These are phyloP conservation scores for Reinhardtius hippoglossoides DNA, from an alignment of 2,113 vertebrate genomes.

Conservation along the genomic window DNA sequence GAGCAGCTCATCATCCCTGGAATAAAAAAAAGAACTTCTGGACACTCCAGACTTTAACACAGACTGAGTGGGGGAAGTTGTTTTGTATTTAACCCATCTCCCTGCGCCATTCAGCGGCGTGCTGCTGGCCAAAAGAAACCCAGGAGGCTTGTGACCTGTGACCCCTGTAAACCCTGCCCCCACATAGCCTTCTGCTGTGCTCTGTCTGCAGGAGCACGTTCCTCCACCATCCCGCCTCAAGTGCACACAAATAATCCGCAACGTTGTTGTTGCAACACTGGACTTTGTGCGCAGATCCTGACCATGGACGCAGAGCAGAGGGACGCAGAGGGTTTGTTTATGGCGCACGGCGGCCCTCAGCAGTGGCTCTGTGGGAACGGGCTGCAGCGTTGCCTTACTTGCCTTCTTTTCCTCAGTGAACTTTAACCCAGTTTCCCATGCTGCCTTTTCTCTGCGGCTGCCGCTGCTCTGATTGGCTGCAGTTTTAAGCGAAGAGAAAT, in stretches of 20 bases:
- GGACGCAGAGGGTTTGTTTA: no score
- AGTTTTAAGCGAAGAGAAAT: background rate
- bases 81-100: background rate
- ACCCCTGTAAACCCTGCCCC: conserved; percentile 79
- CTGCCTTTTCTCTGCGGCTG: background rate
- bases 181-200: conserved; percentile 38
- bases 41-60: background rate
- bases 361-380: conserved; percentile 37
- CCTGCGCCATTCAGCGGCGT: conserved; percentile 65
- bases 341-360: background rate
- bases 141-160: conserved; percentile 87
- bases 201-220: conserved; percentile 27
- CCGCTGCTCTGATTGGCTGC: conserved; percentile 31
- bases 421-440: conserved; percentile 77
- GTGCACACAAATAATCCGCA: background rate
- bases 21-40: background rate
- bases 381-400: conserved; percentile 38
- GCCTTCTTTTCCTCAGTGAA: conserved; percentile 62
- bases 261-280: background rate
- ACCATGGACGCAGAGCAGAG: background rate
- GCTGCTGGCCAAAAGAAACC: conserved; percentile 83
- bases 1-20: background rate
- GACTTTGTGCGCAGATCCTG: no score
- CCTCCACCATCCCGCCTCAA: conserved; percentile 16
- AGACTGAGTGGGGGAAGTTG: background rate